Conservation (phyloP, 2,888 invertebrate species). For the Tipula helvola region DNA sequence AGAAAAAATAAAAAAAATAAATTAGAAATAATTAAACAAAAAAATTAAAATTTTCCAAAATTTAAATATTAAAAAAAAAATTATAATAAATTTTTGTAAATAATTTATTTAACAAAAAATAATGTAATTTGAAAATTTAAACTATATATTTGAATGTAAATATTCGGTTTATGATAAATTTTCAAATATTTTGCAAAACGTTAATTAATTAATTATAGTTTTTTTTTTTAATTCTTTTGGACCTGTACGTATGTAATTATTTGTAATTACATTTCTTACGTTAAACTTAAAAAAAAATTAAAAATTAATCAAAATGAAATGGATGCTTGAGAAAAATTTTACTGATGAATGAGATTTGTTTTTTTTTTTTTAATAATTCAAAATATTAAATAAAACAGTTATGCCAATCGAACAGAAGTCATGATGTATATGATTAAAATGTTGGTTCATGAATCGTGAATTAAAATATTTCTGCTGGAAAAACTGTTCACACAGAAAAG, state of each 20-base stretch:
- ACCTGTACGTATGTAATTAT: conserved; percentile 17
- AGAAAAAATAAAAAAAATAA: neutral
- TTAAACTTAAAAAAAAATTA: neutral
- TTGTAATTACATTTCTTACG: conserved; percentile 9
- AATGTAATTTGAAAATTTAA: neutral
- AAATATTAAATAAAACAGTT: neutral
- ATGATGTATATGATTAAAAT: neutral
- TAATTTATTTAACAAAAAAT: neutral
- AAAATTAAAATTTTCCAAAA: conserved; percentile 8
- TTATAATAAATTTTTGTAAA: neutral
- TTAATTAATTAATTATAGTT: neutral
- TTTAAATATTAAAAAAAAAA: neutral
- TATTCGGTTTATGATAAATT: conserved; percentile 6
- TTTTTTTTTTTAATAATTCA: neutral
- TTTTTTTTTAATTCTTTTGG: conserved; percentile 12
- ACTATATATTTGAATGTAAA: neutral
- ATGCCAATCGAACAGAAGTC: neutral
- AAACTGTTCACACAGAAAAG: no score
- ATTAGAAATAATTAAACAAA: neutral
- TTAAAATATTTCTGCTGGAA: neutral
- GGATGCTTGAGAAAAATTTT: neutral
- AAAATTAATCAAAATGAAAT: neutral
- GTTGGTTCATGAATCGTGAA: neutral
- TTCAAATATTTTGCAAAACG: neutral
- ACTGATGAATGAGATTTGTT: neutral